A percentile compares a stretch with the other conserved stretches of the same genome.
phyloP scores from a whole-genome alignment of 2,888 invertebrate genomes.

The Pachymerium ferrugineum region DNA sequence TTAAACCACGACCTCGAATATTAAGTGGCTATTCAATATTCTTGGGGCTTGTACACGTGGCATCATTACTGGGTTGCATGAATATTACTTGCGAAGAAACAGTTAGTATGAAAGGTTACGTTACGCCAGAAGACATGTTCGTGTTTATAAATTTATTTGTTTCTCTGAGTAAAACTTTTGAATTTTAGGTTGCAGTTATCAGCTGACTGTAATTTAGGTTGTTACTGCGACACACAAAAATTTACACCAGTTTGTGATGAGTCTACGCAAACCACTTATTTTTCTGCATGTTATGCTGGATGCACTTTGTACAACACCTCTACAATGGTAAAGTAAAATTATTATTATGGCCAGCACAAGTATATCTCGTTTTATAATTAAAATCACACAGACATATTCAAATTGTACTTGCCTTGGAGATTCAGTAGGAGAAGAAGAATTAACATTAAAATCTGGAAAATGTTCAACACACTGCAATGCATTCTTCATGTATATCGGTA shows the following conservation, averaged over 20 bases:
- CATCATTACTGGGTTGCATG: not conserved
- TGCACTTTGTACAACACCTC: constrained; percentile 14
- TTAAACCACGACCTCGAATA: not conserved
- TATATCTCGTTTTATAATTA: no score
- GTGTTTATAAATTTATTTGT: not conserved
- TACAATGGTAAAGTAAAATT: not conserved
- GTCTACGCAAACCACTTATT: constrained; percentile 5
- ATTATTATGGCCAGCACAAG: no score
- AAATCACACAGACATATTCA: not conserved
- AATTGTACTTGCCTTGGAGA: not conserved
- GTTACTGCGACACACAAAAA: not conserved
- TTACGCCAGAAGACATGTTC: not conserved
- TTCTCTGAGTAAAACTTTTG: not conserved
- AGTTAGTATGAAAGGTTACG: not conserved
- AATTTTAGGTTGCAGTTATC: not conserved
- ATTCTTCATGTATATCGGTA: constrained; percentile 38
- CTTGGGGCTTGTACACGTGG: not conserved
- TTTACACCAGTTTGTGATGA: constrained; percentile 17
- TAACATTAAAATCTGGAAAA: not conserved
- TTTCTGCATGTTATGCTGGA: constrained; percentile 36
- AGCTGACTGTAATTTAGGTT: not conserved
- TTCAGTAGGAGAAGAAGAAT: not conserved
- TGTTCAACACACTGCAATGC: constrained; percentile 31
- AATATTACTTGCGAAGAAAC: not conserved
- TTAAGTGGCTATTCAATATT: not conserved